Conservation (phyloP, 2,113 vertebrate species). For the Natator depressus region DNA sequence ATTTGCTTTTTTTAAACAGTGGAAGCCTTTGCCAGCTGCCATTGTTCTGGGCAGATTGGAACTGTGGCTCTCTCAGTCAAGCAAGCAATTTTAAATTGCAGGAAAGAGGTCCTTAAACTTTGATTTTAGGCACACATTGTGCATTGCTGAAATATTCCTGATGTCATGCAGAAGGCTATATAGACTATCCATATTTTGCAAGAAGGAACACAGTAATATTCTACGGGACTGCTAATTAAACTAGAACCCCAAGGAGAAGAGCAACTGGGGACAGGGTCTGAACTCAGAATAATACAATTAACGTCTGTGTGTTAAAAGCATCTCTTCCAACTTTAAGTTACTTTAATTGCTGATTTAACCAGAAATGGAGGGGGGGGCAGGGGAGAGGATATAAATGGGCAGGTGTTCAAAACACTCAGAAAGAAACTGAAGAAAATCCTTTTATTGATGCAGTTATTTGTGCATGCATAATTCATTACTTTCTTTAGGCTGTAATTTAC, state of each 20-base stretch:
- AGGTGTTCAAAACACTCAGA: not conserved
- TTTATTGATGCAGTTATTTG: conserved; percentile 41
- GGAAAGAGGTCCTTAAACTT: not conserved
- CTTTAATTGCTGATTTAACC: conserved; percentile 56
- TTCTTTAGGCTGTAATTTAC: conserved; percentile 30
- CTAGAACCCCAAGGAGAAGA: not conserved
- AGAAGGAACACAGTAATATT: not conserved
- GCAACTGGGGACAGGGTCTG: conserved; percentile 1
- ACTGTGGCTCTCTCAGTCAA: not conserved
- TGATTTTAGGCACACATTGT: conserved; percentile 10
- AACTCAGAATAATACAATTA: conserved; percentile 43
- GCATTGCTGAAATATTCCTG: conserved; percentile 18
- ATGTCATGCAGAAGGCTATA: not conserved
- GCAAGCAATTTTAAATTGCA: conserved; percentile 30
- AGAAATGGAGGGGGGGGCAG: conserved; percentile 1
- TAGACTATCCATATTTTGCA: not conserved
- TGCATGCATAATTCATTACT: conserved; percentile 53
- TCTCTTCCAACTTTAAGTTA: not conserved
- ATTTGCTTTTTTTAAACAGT: not conserved
- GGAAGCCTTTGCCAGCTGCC: not conserved
- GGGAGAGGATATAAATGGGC: conserved; percentile 25
- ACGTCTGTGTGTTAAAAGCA: not conserved
- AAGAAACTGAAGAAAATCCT: conserved; percentile 13
- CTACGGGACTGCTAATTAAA: conserved; percentile 47
- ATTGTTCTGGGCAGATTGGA: not conserved